Percentiles rank a stretch among this genome's conserved stretches.
phyloP scores from a whole-genome alignment of 1,140 invertebrate species.

The Apis cerana region DNA sequence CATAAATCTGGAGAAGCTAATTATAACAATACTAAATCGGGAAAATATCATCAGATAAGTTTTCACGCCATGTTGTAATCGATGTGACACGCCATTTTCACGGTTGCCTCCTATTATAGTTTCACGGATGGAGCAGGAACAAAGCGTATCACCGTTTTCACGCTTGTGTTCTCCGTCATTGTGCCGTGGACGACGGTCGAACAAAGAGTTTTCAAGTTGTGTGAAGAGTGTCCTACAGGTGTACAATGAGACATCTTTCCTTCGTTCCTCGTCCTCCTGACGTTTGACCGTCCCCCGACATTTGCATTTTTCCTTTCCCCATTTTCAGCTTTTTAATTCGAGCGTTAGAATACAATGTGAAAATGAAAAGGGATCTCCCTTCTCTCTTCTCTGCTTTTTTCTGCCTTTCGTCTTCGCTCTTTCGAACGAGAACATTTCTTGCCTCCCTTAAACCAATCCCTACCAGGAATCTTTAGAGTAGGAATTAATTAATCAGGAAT shows the following conservation, averaged over 20 bases:
- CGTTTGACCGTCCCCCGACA: background rate
- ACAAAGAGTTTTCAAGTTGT: constrained; percentile 48
- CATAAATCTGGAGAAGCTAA: background rate
- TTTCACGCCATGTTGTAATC: background rate
- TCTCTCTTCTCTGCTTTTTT: too few relatives aligned
- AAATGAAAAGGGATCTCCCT: background rate
- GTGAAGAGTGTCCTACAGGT: constrained; percentile 32
- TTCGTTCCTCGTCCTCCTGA: constrained; percentile 11
- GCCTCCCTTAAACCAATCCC: background rate
- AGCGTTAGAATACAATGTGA: background rate
- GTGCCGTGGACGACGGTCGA: constrained; percentile 18
- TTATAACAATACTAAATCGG: background rate
- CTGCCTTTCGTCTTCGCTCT: background rate
- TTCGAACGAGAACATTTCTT: background rate
- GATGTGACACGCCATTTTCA: constrained; percentile 27
- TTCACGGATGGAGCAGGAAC: constrained; percentile 30
- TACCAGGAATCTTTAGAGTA: background rate
- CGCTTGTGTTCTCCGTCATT: constrained; percentile 35
- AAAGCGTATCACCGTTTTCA: constrained; percentile 48
- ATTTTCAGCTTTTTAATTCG: constrained; percentile 13
- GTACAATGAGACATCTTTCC: constrained; percentile 33
- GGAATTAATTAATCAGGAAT: too few relatives aligned
- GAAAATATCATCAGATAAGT: background rate
- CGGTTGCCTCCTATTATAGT: constrained; percentile 37
- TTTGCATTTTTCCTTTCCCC: background rate